Evolutionary conservation across 2,888 invertebrate species (phyloP).

Genomic region (Epistrophe eligans): DNA sequence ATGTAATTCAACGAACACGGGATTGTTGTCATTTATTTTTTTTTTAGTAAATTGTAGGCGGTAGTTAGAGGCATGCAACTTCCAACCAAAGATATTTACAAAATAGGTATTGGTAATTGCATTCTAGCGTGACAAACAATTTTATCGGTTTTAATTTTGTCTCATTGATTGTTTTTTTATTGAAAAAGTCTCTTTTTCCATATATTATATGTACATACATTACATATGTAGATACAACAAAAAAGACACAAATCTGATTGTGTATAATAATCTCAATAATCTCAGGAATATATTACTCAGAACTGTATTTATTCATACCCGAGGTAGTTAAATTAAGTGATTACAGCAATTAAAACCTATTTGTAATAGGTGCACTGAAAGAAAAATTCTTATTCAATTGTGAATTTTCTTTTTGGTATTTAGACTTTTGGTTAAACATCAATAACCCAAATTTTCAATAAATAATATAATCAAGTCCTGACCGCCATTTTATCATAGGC

Average conservation of each 20-base stretch:
- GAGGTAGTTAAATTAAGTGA: neutral
- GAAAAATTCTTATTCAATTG: neutral
- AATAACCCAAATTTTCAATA: too few species aligned
- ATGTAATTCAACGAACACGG: neutral
- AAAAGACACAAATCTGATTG: neutral
- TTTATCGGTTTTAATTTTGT: neutral
- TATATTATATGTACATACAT: too few species aligned
- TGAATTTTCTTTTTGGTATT: too few species aligned
- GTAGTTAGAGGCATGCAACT: slow-evolving; percentile 36
- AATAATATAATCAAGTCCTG: too few species aligned
- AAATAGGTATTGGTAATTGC: slow-evolving; percentile 32
- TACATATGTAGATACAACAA: neutral
- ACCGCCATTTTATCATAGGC: too few species aligned
- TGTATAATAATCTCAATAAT: neutral
- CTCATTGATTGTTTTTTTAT: neutral
- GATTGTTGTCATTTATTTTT: slow-evolving; percentile 6
- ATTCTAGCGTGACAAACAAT: slow-evolving; percentile 22
- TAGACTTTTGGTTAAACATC: too few species aligned
- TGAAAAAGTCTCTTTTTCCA: neutral
- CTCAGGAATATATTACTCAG: neutral
- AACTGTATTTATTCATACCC: neutral
- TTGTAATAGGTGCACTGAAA: neutral
- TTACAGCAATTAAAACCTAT: neutral
- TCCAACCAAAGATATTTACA: neutral
- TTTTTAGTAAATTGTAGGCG: slow-evolving; percentile 58